Evolutionary conservation across 2,797 vertebrate species (phyloP), one percentile per base, ranked within the genome.

Genomic region (Percopsis omiscomaycus): DNA sequence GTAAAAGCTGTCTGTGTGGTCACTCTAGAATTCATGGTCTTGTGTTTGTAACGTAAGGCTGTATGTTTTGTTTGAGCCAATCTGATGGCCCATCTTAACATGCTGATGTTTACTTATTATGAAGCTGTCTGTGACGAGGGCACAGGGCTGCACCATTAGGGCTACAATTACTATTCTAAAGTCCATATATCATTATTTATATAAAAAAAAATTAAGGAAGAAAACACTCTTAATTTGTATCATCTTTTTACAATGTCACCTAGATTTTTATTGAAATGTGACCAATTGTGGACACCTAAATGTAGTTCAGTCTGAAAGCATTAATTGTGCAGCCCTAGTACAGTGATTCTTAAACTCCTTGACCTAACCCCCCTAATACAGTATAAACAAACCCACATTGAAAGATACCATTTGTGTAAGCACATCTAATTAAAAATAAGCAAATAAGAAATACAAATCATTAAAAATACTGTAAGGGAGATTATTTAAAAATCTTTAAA

Each of bases 241-340:
- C 22, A 22, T 22, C 22, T 22, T 22, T 22, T 22, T 22, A 22
- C 22, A 22, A 22, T 22, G 22, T 22, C 22, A 22, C 22, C 22
- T 22, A 22, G 22, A 22, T 22, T 22, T 1, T 22, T 22, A 1
- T 1, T 22, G 22, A 22, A 22, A 22, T 22, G 22, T 22, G 22
- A 22, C 22, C 22, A 22, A 22, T 22, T 22, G 22, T 22, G 22
- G 22, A 22, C 22, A 22, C 22, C 22, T 22, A 22, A 22, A 22
- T 22, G 22, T 22, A 22, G 22, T 22, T 22, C 22, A 22, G 22
- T 22, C 22, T 22, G 22, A 22, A 22, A 22, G 22, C 22, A 22
- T 2, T n/a, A 4, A 2, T 27, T 62, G 67, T 74, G 70, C 70
- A 62, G 75, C 69, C 53, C 50, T 8, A 64, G 27, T 51, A 50